Percentiles rank a stretch among this genome's conserved stretches.
These are phyloP conservation scores for Rhodeus uyekii DNA, from an alignment of 2,797 vertebrate species.

Conservation along the genomic window DNA sequence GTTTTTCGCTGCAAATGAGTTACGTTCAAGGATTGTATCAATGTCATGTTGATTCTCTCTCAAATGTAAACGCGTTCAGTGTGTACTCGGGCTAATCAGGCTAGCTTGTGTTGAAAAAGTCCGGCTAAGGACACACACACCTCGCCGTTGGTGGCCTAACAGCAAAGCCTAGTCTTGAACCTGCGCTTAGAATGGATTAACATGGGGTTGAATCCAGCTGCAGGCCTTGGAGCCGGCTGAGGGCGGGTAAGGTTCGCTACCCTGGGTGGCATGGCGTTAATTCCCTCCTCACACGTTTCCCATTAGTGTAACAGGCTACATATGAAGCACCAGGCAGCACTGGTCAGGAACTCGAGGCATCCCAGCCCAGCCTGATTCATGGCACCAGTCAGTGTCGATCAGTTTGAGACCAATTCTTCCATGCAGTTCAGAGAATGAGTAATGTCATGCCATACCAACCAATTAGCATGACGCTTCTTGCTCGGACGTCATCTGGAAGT, in stretches of 20 bases:
- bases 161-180: constrained; percentile 77
- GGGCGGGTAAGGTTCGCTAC: constrained; percentile 56
- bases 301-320: constrained; percentile 77
- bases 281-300: constrained; percentile 75
- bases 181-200: constrained; percentile 77
- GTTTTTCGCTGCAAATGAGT: constrained; percentile 18
- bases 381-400: constrained; percentile 52
- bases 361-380: constrained; percentile 48
- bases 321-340: constrained; percentile 67
- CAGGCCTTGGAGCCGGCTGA: constrained; percentile 54
- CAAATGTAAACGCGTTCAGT: constrained; percentile 23
- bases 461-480: constrained; percentile 42
- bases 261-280: constrained; percentile 76
- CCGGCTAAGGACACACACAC: constrained; percentile 35
- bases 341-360: constrained; percentile 69
- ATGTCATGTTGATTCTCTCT: constrained; percentile 18
- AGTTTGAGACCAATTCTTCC: constrained; percentile 30
- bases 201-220: constrained; percentile 76
- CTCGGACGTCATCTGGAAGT: constrained; percentile 12
- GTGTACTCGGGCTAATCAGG: constrained; percentile 21
- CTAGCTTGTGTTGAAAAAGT: constrained; percentile 39
- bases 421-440: constrained; percentile 40
- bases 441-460: constrained; percentile 39
- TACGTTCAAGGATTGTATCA: constrained; percentile 30
- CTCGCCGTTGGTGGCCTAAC: constrained; percentile 77